A percentile compares a stretch with the other conserved stretches of the same genome.
phyloP scores from a whole-genome alignment of 2,113 vertebrate genomes.

The Vulpes vulpes region DNA sequence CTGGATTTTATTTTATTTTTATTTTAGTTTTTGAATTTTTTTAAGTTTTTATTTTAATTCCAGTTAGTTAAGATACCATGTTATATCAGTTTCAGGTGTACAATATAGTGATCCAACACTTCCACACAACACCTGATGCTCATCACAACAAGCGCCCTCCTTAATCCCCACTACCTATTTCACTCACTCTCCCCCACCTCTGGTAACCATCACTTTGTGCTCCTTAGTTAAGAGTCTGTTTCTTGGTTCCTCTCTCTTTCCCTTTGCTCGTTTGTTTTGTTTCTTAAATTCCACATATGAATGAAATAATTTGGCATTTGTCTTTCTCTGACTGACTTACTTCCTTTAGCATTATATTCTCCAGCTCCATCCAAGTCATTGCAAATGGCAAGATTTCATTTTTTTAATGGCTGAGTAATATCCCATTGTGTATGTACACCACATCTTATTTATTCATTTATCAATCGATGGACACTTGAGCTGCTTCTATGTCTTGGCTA shows the following conservation, averaged over 20 bases:
- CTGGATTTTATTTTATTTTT: neutral
- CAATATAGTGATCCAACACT: neutral
- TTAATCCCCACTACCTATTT: neutral
- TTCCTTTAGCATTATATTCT: neutral
- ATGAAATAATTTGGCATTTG: no score
- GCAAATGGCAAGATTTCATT: neutral
- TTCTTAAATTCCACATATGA: neutral
- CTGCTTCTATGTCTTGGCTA: neutral
- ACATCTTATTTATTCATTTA: neutral
- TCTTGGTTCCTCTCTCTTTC: neutral
- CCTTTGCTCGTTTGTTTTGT: neutral
- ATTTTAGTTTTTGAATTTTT: neutral
- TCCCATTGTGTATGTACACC: neutral
- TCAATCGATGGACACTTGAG: neutral
- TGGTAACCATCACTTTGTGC: neutral
- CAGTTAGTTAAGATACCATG: neutral
- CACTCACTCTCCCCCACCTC: neutral
- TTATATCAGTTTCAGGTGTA: neutral
- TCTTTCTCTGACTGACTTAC: neutral
- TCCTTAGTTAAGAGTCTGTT: neutral
- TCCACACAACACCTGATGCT: neutral
- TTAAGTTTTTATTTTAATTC: neutral
- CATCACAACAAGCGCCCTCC: neutral
- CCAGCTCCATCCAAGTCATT: neutral
- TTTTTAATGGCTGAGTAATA: neutral